Evolutionary conservation across 2,888 invertebrate genomes (phyloP).

Genomic region (Eilema griseolum): DNA sequence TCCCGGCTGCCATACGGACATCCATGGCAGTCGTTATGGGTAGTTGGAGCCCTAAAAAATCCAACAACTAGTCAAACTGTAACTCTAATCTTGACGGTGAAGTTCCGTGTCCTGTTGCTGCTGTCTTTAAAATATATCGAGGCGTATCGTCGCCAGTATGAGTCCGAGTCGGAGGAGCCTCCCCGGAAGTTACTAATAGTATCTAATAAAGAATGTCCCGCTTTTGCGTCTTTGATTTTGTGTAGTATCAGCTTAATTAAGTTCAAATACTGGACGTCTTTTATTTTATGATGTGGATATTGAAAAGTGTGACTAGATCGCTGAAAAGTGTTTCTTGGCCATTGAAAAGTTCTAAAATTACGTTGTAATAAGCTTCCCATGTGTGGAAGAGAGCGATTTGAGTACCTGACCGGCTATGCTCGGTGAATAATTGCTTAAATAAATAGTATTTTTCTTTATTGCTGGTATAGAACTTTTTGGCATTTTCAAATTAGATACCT

Average conservation of each 20-base stretch:
- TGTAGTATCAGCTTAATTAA: constrained; percentile 8
- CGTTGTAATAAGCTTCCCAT: no score
- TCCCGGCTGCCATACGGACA: no score
- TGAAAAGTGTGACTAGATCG: no score
- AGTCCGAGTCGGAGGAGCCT: constrained; percentile 16
- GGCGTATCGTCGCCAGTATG: constrained; percentile 15
- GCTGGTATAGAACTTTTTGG: no score
- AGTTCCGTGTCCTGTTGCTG: constrained; percentile 7
- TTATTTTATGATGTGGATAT: background rate
- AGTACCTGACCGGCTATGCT: background rate
- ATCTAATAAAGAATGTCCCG: constrained; percentile 31
- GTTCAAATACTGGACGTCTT: background rate
- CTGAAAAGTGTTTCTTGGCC: background rate
- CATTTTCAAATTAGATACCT: no score
- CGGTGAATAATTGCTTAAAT: no score
- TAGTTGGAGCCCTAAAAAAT: no score
- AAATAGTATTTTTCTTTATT: no score
- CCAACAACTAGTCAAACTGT: no score
- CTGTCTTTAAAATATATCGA: constrained; percentile 14
- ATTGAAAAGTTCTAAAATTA: background rate
- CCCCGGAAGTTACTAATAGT: constrained; percentile 11
- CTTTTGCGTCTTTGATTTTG: constrained; percentile 39
- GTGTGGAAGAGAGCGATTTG: background rate
- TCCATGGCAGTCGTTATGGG: no score
- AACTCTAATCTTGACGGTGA: background rate